Evolutionary conservation across 2,797 vertebrate species (phyloP).

Genomic region (Limnodromus scolopaceus): DNA sequence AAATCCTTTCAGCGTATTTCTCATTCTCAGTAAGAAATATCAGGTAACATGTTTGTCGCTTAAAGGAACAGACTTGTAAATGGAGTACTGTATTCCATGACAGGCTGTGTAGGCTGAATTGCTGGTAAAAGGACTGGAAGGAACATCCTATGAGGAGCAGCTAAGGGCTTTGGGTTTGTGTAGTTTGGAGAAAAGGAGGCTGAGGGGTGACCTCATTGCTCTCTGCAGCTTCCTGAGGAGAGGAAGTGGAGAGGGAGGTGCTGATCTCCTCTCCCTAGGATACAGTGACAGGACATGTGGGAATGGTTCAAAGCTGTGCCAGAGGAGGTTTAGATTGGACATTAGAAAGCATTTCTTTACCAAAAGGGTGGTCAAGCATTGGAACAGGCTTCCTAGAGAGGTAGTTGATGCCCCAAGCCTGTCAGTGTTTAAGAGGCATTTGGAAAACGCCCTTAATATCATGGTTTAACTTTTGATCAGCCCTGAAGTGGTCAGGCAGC

Average conservation of each 20-base stretch:
- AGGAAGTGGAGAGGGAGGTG: neutral
- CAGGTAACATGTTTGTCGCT: neutral
- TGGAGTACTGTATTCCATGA: neutral
- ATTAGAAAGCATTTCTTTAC: neutral
- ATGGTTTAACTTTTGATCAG: neutral
- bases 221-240: neutral
- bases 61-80: neutral
- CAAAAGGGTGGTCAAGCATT: neutral
- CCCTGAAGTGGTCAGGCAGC: neutral
- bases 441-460: neutral
- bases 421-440: neutral
- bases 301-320: neutral
- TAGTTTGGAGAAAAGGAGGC: neutral
- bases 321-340: neutral
- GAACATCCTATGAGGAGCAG: accelerated
- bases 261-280: neutral
- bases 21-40: neutral
- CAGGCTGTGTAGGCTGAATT: neutral
- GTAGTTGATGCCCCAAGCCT: accelerated
- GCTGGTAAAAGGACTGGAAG: neutral
- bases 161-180: neutral
- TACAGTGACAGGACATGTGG: accelerated
- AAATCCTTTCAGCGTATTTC: neutral
- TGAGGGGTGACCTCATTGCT: accelerated
- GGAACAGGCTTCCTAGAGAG: neutral